Base-by-base conservation (phyloP, 2,797 vertebrate species). In the Poliocrania exsul region DNA sequence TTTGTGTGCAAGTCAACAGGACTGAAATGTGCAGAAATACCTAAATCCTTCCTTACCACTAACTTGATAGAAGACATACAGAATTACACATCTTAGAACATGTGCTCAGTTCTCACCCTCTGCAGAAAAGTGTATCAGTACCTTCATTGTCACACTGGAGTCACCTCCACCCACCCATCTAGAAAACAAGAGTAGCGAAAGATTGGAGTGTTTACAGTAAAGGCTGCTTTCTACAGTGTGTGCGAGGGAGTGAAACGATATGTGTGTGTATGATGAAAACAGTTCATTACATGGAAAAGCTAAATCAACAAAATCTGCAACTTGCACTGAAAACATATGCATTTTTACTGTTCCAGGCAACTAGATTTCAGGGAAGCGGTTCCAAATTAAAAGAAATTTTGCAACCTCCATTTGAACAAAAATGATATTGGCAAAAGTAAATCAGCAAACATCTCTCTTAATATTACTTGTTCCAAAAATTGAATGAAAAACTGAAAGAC, bases 141-240 rank as follows among this genome's bases (percentile, higher is more conserved):
- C 16, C 5, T 65, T 60, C 19, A 31, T 13, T 47, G n/a, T 31
- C 50, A 65, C 28, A 18, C 4, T 33, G 3, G 78, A 40, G 20
- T 53, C 20, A 33, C 18, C 9, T 77, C 31, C 17, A 47, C 5
- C 4, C 38, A 61, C 8, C 3, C 14, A 40, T 13, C 19, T 16
- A 4, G 9, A 64, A 60, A 50, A 50, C 18, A 47, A 7, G 1
- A 17, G 10, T 2, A 69, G 23, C 13, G 33, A 70, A 33, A 70
- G 28, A 33, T 1, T 16, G 5, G 13, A 50, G 3, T 21, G 24
- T 23, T 79, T 64, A 12, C 4, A 51, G 31, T 21, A 16, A 72
- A 77, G 7, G 1, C 13, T 42, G 7, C 13, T 77, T 77, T 58
- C 56, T 16, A 7, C 6, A 62, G 18, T 1, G 1, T 1, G 0